A percentile compares a stretch with the other conserved stretches of the same genome.
Conservation (phyloP, 2,113 vertebrate genomes). For the Tenebrosternarchus preto region DNA sequence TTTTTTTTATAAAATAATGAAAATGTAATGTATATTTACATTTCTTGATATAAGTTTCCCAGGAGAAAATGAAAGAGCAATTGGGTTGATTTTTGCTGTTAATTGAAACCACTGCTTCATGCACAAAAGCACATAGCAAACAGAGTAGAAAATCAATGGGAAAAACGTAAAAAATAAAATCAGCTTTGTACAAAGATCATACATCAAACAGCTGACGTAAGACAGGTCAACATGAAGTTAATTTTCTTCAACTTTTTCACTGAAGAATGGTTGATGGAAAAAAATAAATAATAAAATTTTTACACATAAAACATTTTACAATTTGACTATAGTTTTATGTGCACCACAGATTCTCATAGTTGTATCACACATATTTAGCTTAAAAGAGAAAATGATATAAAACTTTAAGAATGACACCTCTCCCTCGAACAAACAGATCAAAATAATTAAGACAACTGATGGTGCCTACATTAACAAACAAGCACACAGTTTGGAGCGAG, state of each 20-base stretch:
- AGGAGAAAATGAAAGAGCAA: conserved; percentile 67
- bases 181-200: conserved; percentile 47
- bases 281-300: conserved; percentile 68
- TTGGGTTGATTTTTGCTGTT: conserved; percentile 42
- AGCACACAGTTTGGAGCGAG: conserved; percentile 39
- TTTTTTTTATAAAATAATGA: conserved; percentile 82
- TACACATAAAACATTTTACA: conserved; percentile 67
- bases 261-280: conserved; percentile 20
- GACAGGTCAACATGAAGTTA: conserved; percentile 25
- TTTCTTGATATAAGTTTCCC: conserved; percentile 75
- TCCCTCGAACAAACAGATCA: conserved; percentile 56
- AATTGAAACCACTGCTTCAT: conserved; percentile 49
- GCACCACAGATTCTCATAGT: conserved; percentile 52
- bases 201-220: conserved; percentile 39
- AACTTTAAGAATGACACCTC: conserved; percentile 54
- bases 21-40: conserved; percentile 86
- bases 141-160: conserved; percentile 9
- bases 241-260: background rate
- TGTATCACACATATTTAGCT: conserved; percentile 61
- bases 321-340: conserved; percentile 56
- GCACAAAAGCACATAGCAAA: conserved; percentile 47
- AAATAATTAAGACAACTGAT: conserved; percentile 61
- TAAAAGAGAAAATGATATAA: conserved; percentile 56
- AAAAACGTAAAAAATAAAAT: conserved; percentile 31
- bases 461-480: conserved; percentile 56